Evolutionary conservation across 1,140 invertebrate species (phyloP).

Genomic region (Galendromus occidentalis): DNA sequence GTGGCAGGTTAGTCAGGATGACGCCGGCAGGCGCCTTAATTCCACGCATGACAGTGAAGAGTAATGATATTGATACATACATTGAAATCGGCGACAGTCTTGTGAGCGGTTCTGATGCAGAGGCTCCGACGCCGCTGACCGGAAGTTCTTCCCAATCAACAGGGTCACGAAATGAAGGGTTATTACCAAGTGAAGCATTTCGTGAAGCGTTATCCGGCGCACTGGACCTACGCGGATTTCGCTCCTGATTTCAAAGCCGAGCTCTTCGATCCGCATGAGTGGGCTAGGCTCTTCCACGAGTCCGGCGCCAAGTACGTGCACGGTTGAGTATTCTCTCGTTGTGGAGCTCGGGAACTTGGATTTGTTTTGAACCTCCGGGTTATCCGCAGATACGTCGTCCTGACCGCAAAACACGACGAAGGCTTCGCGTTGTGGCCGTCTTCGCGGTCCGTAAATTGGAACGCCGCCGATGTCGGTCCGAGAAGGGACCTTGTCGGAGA

Average conservation of each 20-base stretch:
- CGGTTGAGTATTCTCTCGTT: neutral
- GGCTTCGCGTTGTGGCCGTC: neutral
- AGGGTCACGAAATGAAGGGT: too few species aligned
- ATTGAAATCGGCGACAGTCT: too few species aligned
- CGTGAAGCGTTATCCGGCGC: too few species aligned
- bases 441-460: neutral
- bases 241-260: conserved; percentile 27
- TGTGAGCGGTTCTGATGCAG: too few species aligned
- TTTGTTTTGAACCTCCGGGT: neutral
- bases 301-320: conserved; percentile 44
- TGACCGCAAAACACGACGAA: neutral
- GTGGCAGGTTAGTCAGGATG: conserved; percentile 19
- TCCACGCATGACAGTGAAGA: too few species aligned
- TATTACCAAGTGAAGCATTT: too few species aligned
- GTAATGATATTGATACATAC: too few species aligned
- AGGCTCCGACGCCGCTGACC: too few species aligned
- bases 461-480: neutral
- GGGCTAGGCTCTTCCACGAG: conserved; percentile 26
- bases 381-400: neutral
- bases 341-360: conserved; percentile 5
- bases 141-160: too few species aligned
- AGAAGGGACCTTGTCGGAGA: conserved; percentile 31
- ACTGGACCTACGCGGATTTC: conserved; percentile 30
- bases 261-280: conserved; percentile 28
- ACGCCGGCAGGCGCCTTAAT: too few species aligned